Evolutionary conservation across 2,888 invertebrate species (phyloP), one percentile per base, ranked within the genome.

Genomic region (Gisinianus flammeolus): DNA sequence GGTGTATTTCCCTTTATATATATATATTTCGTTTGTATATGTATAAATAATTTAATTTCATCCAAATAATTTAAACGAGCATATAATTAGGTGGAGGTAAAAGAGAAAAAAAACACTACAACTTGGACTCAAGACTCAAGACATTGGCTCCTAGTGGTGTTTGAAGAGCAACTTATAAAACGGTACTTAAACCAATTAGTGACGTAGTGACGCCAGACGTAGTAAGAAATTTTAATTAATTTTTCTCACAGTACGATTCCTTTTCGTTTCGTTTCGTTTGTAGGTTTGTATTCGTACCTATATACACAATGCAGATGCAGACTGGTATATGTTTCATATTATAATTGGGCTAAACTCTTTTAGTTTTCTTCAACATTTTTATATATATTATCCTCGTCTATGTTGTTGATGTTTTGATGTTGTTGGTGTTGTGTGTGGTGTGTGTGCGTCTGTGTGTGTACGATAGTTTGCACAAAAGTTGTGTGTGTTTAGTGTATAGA

Each of bases 191-290:
- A 71, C 71, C 71, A 71, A 71, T 71, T 71, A 71, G 44, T 44
- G 31, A 44, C 44, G 69, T n/a, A 44, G 44, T 56, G 56, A 71
- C 56, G 71, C 71, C 71, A 56, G 26, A 30, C 54, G 30, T n/a
- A n/a, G 30, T 30, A 54, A 71, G 71, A 71, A 54, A 71, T 71
- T 71, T 71, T 71, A 71, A 71, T 71, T 71, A 71, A 71, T 71
- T 71, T 71, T 71, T 71, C 71, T 71, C 71, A 30, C 54, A 71
- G 71, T 54, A 24, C 26, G 28, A 54, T 56, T 71, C 56, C 44
- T 22, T 44, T 69, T 64, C 24, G 6, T 16, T 44, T 44, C 16
- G n/a, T n/a, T n/a, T n/a, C n/a, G n/a, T n/a, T n/a, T n/a, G n/a
- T n/a, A n/a, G n/a, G n/a, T n/a, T n/a, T n/a, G n/a, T n/a, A n/a